Conservation (phyloP, 2,113 vertebrate species). For the Amphiprion percula region DNA sequence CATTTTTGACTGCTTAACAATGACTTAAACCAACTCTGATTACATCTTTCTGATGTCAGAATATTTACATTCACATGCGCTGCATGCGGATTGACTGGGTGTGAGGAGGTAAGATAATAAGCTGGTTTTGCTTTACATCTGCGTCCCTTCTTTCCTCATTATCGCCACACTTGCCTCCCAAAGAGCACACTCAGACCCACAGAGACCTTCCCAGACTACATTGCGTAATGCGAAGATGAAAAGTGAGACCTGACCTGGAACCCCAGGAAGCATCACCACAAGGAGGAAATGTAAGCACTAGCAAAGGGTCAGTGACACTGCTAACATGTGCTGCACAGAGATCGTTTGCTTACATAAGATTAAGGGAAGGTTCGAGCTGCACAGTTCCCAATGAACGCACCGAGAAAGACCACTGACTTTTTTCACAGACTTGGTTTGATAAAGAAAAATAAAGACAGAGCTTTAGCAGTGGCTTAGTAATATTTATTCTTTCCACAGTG, state of each 20-base stretch:
- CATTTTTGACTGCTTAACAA: too few relatives aligned
- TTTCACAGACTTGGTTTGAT: background rate
- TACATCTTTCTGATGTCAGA: too few relatives aligned
- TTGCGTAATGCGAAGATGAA: conserved; percentile 28
- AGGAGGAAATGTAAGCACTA: conserved; percentile 44
- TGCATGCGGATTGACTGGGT: background rate
- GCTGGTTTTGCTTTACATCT: conserved; percentile 2
- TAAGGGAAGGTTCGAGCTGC: conserved; percentile 1
- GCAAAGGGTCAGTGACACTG: conserved; percentile 48
- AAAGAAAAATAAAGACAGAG: background rate
- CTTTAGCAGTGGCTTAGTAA: conserved; percentile 8
- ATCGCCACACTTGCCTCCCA: conserved; percentile 7
- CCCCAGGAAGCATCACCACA: conserved; percentile 11
- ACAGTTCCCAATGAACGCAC: background rate
- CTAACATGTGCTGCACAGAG: conserved; percentile 18
- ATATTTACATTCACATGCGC: background rate
- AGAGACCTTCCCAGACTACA: conserved; percentile 2
- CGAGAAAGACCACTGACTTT: background rate
- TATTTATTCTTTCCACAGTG: conserved; percentile 16
- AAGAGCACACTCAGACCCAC: background rate
- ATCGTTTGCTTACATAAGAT: conserved; percentile 41
- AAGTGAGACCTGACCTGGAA: conserved; percentile 35
- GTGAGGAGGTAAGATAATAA: background rate
- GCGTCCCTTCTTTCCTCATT: conserved; percentile 3
- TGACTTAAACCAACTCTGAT: too few relatives aligned